These are phyloP conservation scores for Strigamia transsilvanica DNA, from an alignment of 2,888 invertebrate species.

Conservation along the genomic window DNA sequence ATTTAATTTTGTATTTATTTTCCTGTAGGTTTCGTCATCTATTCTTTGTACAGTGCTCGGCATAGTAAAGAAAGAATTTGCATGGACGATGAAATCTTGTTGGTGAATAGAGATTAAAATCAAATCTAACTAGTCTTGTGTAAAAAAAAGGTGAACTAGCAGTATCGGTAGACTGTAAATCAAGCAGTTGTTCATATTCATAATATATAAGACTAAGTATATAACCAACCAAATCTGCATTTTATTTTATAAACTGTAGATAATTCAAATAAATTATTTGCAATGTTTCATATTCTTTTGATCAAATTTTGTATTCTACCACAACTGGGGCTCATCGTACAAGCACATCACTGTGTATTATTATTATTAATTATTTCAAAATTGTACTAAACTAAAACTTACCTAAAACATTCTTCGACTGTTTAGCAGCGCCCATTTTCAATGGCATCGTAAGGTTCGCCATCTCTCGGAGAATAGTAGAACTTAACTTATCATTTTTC, in stretches of 20 bases:
- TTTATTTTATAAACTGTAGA: not conserved
- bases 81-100: slow-evolving; percentile 52
- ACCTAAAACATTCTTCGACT: too few species aligned
- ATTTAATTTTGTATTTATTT: slow-evolving; percentile 26
- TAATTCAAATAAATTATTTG: not conserved
- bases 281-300: not conserved
- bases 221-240: not conserved
- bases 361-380: too few species aligned
- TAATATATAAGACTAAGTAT: not conserved
- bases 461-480: too few species aligned
- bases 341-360: too few species aligned
- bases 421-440: too few species aligned
- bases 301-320: not conserved
- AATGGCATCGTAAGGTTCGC: too few species aligned
- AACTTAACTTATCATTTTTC: too few species aligned
- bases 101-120: slow-evolving; percentile 3
- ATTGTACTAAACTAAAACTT: too few species aligned
- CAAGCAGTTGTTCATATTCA: not conserved
- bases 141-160: not conserved
- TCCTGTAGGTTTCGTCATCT: slow-evolving; percentile 56
- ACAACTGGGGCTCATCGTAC: too few species aligned
- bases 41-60: slow-evolving; percentile 57
- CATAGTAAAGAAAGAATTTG: slow-evolving; percentile 56
- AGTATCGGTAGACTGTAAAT: not conserved
- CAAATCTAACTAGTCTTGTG: not conserved